Evolutionary conservation across 2,797 vertebrate species (phyloP), one percentile per base, ranked within the genome.

Genomic region (Fistularia tabacaria): DNA sequence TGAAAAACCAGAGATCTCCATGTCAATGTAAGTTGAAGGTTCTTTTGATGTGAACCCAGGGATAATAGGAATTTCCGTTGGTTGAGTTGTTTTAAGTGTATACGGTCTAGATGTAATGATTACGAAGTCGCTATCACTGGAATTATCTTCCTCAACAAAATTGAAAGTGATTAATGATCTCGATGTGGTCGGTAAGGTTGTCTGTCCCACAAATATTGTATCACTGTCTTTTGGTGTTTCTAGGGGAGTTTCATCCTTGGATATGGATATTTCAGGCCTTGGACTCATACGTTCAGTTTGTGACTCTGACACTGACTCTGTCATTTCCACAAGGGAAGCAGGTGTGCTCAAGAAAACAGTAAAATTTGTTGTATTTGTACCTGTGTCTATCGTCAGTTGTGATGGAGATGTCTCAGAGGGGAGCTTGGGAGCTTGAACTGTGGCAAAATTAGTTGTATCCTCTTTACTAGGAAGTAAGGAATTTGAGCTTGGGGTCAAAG

Each of bases 1-100:
- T 48, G 54, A 63, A 8, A 10, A 38, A 44, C 72, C 72, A 52
- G 84, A 85, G 8, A 1, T 57, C 38, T 83, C 83, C 41, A 78
- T 73, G 7, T 90, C 80, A 49, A 52, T 54, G 39, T 53, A 68
- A 38, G 65, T 58, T 54, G 66, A 75, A 0, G 44, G 45, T 50
- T 74, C 68, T 37, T 53, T 70, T 49, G 67, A 52, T 11, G 64
- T 54, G 9, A 64, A 54, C 0, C 38, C 7, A 8, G 64, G 46
- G n/a, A 67, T 52, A 57, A 38, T 74, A 9, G 71, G 56, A 7
- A 59, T 52, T 49, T 39, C 14, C 2, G 66, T 57, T 0, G 57
- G 55, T n/a, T 62, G 43, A 60, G 63, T 76, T 0, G 38, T 62
- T 66, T 62, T 15, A 54, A 56, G 10, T 46, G 46, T 51, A 57